Evolutionary conservation across 2,113 vertebrate species (phyloP).

Genomic region (Cervus canadensis): DNA sequence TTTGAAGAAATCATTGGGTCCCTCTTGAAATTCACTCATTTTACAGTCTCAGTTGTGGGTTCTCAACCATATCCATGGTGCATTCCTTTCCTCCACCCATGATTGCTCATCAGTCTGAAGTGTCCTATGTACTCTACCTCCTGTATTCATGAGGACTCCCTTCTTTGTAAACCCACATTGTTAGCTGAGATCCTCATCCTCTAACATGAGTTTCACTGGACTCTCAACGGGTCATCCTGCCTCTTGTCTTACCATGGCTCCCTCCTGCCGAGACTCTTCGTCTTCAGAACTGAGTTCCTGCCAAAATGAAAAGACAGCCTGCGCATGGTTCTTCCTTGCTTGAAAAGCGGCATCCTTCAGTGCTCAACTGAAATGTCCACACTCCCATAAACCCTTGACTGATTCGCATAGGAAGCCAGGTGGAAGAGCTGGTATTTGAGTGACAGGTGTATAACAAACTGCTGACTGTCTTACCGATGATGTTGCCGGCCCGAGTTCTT

Average conservation of each 20-base stretch:
- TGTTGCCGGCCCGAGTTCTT: not conserved
- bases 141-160: not conserved
- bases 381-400: not conserved
- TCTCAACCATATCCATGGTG: not conserved
- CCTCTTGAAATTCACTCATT: not conserved
- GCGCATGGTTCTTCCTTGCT: not conserved
- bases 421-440: not conserved
- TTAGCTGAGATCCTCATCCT: not conserved
- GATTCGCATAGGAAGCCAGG: not conserved
- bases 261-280: not conserved
- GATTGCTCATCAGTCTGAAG: not conserved
- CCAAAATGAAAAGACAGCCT: not conserved
- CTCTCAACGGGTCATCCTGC: not conserved
- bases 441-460: not conserved
- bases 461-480: not conserved
- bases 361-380: not conserved
- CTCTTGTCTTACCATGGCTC: not conserved
- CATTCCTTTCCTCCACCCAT: not conserved
- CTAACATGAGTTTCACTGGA: not conserved
- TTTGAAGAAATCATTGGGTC: not conserved
- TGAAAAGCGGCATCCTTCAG: not conserved
- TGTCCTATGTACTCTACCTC: not conserved
- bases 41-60: not conserved
- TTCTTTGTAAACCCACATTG: rapidly evolving
- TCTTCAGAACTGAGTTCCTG: not conserved